These are phyloP conservation scores for Eumeta japonica DNA, from an alignment of 1,140 invertebrate species.

Conservation along the genomic window DNA sequence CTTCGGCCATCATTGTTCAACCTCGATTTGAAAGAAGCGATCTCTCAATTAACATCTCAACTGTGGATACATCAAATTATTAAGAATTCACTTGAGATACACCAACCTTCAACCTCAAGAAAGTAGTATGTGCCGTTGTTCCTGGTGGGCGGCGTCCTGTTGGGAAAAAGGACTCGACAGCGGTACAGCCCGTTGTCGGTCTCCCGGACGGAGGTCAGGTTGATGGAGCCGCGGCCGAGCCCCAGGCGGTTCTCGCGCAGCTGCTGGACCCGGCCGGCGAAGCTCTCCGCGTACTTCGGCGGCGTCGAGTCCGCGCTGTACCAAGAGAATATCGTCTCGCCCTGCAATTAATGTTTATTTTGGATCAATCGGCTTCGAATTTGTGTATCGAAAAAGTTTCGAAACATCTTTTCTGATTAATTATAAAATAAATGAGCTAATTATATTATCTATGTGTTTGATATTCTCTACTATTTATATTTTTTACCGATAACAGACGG, in stretches of 20 bases:
- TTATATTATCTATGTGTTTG: too few species aligned
- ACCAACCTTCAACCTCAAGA: constrained; percentile 79
- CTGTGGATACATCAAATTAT: too few species aligned
- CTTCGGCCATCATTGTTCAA: too few species aligned
- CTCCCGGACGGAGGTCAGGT: constrained; percentile 85
- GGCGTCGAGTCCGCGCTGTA: constrained; percentile 69
- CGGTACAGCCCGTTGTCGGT: constrained; percentile 90
- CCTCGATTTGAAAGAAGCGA: too few species aligned
- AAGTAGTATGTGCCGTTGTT: constrained; percentile 89
- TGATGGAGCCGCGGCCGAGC: constrained; percentile 78
- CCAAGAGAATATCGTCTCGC: constrained; percentile 74
- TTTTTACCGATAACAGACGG: not conserved
- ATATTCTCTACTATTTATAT: too few species aligned
- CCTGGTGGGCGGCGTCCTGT: constrained; percentile 75
- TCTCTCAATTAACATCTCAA: too few species aligned
- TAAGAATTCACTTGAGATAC: too few species aligned
- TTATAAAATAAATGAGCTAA: too few species aligned
- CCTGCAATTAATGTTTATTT: constrained; percentile 58
- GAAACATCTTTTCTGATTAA: too few species aligned
- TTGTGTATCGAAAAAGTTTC: too few species aligned
- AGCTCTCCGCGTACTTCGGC: constrained; percentile 61
- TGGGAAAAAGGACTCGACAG: constrained; percentile 85
- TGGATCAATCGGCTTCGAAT: too few species aligned
- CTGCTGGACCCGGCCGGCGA: constrained; percentile 70
- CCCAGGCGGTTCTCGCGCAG: constrained; percentile 53